These are phyloP conservation scores for Schizaphis graminum DNA, from an alignment of 2,888 invertebrate species.

Conservation along the genomic window DNA sequence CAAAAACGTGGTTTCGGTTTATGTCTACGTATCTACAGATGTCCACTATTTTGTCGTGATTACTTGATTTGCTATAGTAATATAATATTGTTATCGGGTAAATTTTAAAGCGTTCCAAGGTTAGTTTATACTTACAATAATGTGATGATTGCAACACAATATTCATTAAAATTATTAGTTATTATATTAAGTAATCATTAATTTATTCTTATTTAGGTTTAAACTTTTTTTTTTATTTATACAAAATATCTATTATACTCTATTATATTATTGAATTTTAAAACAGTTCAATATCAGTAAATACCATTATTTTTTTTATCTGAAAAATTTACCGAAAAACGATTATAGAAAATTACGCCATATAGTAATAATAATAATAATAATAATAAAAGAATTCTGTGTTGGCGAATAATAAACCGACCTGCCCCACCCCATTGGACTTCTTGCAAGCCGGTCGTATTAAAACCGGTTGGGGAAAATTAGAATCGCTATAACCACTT, in stretches of 20 bases:
- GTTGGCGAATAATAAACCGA: background rate
- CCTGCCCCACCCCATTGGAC: background rate
- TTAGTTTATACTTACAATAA: background rate
- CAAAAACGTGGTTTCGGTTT: no score
- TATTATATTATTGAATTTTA: background rate
- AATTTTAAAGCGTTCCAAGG: no score
- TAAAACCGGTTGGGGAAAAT: background rate
- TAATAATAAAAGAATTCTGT: background rate
- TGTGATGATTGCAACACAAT: background rate
- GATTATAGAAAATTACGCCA: background rate
- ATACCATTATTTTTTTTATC: background rate
- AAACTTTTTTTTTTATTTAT: background rate
- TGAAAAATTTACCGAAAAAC: background rate
- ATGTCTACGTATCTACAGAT: no score
- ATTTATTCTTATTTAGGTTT: background rate
- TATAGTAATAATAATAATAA: background rate
- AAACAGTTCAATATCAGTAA: background rate
- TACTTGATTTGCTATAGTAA: no score
- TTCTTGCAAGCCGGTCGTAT: background rate
- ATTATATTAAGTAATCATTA: background rate
- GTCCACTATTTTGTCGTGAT: no score
- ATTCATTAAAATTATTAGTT: background rate
- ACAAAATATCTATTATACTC: background rate
- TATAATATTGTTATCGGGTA: no score
- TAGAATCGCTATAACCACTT: background rate